A percentile compares a stretch with the other conserved stretches of the same genome.
phyloP scores from a whole-genome alignment of 2,797 vertebrate species.

The Remorina albescens region DNA sequence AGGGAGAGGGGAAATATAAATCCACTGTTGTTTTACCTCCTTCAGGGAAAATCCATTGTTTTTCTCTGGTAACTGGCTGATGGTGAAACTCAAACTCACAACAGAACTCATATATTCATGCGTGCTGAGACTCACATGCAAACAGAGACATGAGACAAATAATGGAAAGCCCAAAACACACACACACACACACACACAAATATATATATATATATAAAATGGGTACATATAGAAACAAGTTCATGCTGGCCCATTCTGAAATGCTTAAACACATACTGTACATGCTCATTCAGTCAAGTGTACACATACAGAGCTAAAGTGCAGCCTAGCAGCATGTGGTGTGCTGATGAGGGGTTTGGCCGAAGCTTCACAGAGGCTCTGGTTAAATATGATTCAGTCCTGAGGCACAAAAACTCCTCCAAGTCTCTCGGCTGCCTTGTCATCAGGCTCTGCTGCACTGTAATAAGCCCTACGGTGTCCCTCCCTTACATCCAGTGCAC shows the following conservation, averaged over 20 bases:
- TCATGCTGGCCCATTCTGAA: conserved; percentile 10
- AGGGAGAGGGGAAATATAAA: conserved; percentile 56
- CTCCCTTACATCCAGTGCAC: conserved; percentile 24
- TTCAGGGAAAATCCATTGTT: conserved; percentile 75
- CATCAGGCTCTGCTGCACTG: conserved; percentile 38
- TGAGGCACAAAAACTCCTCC: conserved; percentile 24
- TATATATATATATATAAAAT: background rate
- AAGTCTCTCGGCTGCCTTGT: conserved; percentile 51
- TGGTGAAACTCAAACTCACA: conserved; percentile 22
- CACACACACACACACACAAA: background rate
- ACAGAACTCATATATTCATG: conserved; percentile 3
- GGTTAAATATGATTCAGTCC: conserved; percentile 57
- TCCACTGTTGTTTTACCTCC: conserved; percentile 69
- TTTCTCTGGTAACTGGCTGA: conserved; percentile 62
- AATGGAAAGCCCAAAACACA: conserved; percentile 2
- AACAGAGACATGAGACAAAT: background rate
- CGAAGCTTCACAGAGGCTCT: conserved; percentile 48
- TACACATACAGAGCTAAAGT: conserved; percentile 28
- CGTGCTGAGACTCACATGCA: conserved; percentile 16
- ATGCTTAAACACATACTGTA: conserved; percentile 20
- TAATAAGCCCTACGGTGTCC: conserved; percentile 37
- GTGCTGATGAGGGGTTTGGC: conserved; percentile 57
- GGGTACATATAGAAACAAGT: conserved; percentile 4
- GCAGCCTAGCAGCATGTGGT: conserved; percentile 41
- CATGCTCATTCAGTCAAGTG: conserved; percentile 22